phyloP scores from a whole-genome alignment of 2,113 vertebrate species.

The Coryphaenoides rupestris region DNA sequence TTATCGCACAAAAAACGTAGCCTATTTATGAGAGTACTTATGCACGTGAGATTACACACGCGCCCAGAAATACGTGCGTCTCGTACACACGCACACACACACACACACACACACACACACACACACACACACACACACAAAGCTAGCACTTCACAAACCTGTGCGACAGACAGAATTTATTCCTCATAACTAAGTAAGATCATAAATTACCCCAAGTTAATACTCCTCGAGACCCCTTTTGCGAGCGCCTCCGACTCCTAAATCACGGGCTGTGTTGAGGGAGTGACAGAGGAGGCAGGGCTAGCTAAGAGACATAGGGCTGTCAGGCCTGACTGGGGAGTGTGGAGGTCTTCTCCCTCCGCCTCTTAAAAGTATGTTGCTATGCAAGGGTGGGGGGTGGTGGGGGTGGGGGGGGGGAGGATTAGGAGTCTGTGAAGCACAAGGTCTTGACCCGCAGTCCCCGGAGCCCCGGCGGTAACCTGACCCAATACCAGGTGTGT shows the following conservation, averaged over 20 bases:
- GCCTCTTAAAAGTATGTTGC: slow-evolving; percentile 74
- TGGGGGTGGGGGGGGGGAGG: slow-evolving; percentile 63
- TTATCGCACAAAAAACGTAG: no score
- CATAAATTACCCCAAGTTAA: slow-evolving; percentile 71
- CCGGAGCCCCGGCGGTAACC: slow-evolving; percentile 82
- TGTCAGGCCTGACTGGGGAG: slow-evolving; percentile 57
- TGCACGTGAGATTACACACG: no score
- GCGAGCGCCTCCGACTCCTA: slow-evolving; percentile 69
- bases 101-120: slow-evolving; percentile 42
- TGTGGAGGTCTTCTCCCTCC: slow-evolving; percentile 47
- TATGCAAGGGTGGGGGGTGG: slow-evolving; percentile 56
- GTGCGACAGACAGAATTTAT: slow-evolving; percentile 58
- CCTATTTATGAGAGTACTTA: no score
- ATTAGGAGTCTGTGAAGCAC: slow-evolving; percentile 78
- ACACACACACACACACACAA: slow-evolving; percentile 32
- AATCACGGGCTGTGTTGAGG: slow-evolving; percentile 65
- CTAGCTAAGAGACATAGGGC: slow-evolving; percentile 40
- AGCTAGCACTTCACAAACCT: slow-evolving; percentile 25
- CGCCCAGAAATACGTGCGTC: not conserved
- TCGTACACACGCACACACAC: not conserved
- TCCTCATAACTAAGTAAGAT: slow-evolving; percentile 67
- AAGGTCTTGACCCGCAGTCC: slow-evolving; percentile 85
- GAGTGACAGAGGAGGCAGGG: slow-evolving; percentile 38
- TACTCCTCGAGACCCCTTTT: slow-evolving; percentile 52
- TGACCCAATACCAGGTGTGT: slow-evolving; percentile 94